Base-by-base conservation (phyloP, 2,888 invertebrate genomes). In the Operophtera brumata region DNA sequence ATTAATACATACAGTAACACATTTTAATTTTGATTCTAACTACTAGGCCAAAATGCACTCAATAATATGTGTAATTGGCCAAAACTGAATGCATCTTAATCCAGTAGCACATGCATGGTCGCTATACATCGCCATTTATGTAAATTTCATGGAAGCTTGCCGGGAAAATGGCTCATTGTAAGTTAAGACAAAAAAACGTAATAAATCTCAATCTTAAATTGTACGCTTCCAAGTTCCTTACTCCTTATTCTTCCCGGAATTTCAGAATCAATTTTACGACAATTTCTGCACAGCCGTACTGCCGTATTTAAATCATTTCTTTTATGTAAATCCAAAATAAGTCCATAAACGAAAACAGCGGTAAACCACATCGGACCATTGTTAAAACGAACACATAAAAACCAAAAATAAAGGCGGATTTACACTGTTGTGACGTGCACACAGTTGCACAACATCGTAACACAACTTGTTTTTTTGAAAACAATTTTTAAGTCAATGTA, bases 361-460 rank as follows among this genome's bases (percentile, higher is more conserved):
- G 66, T 66, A 66, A 59, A 50, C 66, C 66, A 66, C 64, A 58
- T 59, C 52, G 58, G 50, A 26, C 61, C 64, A 66, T 66, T 66
- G 66, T 64, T 64, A 49, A 20, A 46, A 57, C 47, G 48, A 51
- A 52, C 28, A 39, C 51, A 51, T 54, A 57, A 58, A 58, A 62
- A 59, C 26, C 48, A 57, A 56, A 43, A 50, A 49, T 59, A 50
- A 59, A 50, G 64, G 44, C 14, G 12, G 9, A 3, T 52, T 46
- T 43, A 59, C 56, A 64, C 43, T 51, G 44, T 25, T 8, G 11
- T 10, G 25, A 11, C 13, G 20, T 5, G 6, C 10, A 8, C 10
- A 26, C 9, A 32, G 11, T 12, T 30, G 28, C 36, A 11, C 13
- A 11, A 20, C 20, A 20, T 3, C 20, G 20, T 4, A 20, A 20